Percentiles rank a stretch among this genome's conserved stretches.
Evolutionary conservation across 1,140 invertebrate species (phyloP).

Genomic region (Drosophila bocki): DNA sequence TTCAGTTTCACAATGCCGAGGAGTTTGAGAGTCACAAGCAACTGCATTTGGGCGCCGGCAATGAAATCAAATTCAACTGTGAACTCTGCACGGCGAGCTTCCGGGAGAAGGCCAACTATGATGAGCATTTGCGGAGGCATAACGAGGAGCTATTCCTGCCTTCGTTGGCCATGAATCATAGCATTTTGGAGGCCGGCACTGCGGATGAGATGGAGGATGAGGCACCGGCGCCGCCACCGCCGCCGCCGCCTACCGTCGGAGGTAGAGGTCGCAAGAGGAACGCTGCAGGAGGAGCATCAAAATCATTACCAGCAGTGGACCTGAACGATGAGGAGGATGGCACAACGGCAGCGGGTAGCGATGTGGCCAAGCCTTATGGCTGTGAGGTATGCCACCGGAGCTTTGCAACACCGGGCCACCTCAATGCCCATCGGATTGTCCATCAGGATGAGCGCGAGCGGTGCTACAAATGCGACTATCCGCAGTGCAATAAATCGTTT

Average conservation of each 20-base stretch:
- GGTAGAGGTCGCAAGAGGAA: conserved; percentile 1
- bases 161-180: conserved; percentile 67
- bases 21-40: conserved; percentile 77
- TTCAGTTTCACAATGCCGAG: conserved; percentile 65
- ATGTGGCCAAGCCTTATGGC: conserved; percentile 48
- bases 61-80: conserved; percentile 72
- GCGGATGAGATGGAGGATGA: conserved; percentile 10
- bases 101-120: conserved; percentile 77
- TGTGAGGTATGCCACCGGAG: conserved; percentile 71
- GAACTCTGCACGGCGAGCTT: conserved; percentile 81
- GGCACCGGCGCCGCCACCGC: not conserved
- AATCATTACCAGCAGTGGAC: not conserved
- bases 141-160: conserved; percentile 79
- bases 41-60: conserved; percentile 61
- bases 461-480: conserved; percentile 74
- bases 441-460: conserved; percentile 73
- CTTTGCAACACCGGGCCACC: conserved; percentile 66
- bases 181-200: conserved; percentile 52
- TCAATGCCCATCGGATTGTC: conserved; percentile 72
- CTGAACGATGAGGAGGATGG: conserved; percentile 12
- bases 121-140: conserved; percentile 78
- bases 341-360: not conserved
- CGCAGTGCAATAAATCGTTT: conserved; percentile 81
- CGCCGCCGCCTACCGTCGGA: not conserved
- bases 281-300: conserved; percentile 2